Evolutionary conservation across 1,140 invertebrate species (phyloP), one percentile per base, ranked within the genome.

Genomic region (Apolygus lucorum): DNA sequence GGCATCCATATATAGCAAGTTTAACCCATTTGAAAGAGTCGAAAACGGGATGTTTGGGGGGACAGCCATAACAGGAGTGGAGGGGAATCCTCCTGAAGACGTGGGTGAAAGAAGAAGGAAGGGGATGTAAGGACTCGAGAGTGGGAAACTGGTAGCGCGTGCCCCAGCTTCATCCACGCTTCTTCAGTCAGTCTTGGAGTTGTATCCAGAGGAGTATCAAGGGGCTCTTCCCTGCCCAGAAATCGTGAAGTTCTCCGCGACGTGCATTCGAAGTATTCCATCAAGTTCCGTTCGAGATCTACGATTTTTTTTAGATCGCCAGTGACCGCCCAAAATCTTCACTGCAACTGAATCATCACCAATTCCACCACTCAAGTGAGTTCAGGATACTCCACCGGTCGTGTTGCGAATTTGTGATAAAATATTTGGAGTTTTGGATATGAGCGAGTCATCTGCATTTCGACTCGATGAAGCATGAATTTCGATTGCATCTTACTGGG

Each of bases 71-170:
- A 25, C 62, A 27, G 27, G 62, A 63, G 62, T 63, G 62, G 62
- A 27, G 17, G 62, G 27, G 62, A 27, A 63, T 8, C 34, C 62
- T 63, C 62, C 26, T 22, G 25, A 34, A 34, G 25, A 27, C 63
- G 63, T 28, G 63, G 63, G 24, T 28, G 27, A 34, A 66, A n/a
- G n/a, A 34, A 66, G 28, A n/a, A 59, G 28, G 27, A 66, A 28
- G 64, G 28, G 1, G 25, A 13, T 24, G 26, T 17, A 21, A 66
- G 26, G 63, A 25, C 14, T 13, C n/a, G 34, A 66, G n/a, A 66
- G 64, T 66, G 64, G 64, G 64, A 34, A 34, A 66, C 29, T 28
- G 29, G 27, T 34, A 66, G 64, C 64, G 64, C 64, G 64, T 66
- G 64, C 64, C 64, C 64, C 8, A 21, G n/a, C 64, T 34, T n/a